Evolutionary conservation across 1,140 invertebrate genomes (phyloP).

Genomic region (Eumaeus atala): DNA sequence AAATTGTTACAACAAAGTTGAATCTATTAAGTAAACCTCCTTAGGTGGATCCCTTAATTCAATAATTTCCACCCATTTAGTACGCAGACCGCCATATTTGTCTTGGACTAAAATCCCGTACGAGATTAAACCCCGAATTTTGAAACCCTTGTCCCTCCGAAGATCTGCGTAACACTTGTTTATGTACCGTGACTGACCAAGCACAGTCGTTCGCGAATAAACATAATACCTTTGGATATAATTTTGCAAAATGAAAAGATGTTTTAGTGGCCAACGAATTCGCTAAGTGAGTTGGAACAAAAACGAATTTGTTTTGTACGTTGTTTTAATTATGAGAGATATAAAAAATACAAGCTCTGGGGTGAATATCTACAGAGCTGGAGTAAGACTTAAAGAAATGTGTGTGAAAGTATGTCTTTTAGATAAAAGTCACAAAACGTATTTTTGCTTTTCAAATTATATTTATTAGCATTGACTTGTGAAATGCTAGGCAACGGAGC

Average conservation of each 20-base stretch:
- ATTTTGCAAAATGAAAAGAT: too few relatives aligned
- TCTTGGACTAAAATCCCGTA: conserved; percentile 26
- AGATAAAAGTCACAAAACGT: background rate
- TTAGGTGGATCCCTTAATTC: conserved; percentile 29
- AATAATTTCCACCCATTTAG: conserved; percentile 30
- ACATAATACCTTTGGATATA: too few relatives aligned
- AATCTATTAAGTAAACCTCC: conserved; percentile 1
- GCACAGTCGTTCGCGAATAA: conserved; percentile 6
- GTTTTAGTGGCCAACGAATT: too few relatives aligned
- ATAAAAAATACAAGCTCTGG: too few relatives aligned
- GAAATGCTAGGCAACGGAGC: too few relatives aligned
- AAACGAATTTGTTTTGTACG: too few relatives aligned
- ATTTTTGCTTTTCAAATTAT: background rate
- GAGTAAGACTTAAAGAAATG: background rate
- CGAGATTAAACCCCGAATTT: conserved; percentile 27
- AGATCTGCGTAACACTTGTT: conserved; percentile 17
- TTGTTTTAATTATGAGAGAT: too few relatives aligned
- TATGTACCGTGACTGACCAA: conserved; percentile 16
- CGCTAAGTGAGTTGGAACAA: too few relatives aligned
- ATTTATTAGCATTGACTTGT: too few relatives aligned
- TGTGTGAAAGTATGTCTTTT: background rate
- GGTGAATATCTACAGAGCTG: too few relatives aligned
- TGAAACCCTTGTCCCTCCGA: conserved; percentile 23
- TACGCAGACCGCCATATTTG: conserved; percentile 25
- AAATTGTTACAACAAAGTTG: background rate